These are phyloP conservation scores for Agrilus cyanescens DNA, from an alignment of 2,888 invertebrate genomes.

Conservation along the genomic window DNA sequence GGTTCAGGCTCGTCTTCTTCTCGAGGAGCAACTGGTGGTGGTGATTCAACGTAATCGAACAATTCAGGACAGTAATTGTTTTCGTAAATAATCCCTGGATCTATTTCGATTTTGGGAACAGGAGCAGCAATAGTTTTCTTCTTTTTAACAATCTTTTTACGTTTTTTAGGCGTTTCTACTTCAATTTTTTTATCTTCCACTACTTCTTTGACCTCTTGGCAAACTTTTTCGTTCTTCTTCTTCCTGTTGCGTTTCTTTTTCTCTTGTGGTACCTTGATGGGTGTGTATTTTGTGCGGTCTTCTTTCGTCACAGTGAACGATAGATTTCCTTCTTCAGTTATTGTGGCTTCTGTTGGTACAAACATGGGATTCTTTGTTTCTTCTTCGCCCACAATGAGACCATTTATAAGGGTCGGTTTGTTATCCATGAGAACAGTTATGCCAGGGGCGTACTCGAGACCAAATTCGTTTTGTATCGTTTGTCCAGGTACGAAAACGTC, in stretches of 20 bases:
- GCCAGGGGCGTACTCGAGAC: slow-evolving; percentile 60
- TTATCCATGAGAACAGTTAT: slow-evolving; percentile 56
- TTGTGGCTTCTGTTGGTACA: slow-evolving; percentile 55
- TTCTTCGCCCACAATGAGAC: slow-evolving; percentile 52
- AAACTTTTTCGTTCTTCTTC: slow-evolving; percentile 16
- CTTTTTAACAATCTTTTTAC: neutral
- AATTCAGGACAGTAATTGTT: neutral
- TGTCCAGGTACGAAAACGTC: slow-evolving; percentile 65
- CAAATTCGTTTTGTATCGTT: slow-evolving; percentile 55
- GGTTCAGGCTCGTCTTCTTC: neutral
- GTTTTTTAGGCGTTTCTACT: slow-evolving; percentile 8
- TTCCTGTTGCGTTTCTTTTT: slow-evolving; percentile 11
- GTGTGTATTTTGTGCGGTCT: slow-evolving; percentile 28
- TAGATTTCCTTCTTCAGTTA: slow-evolving; percentile 38
- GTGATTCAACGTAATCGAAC: neutral
- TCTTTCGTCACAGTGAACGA: slow-evolving; percentile 32
- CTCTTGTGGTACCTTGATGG: slow-evolving; percentile 23
- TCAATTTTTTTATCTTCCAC: slow-evolving; percentile 14
- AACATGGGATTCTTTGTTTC: slow-evolving; percentile 51
- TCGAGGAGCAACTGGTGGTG: neutral
- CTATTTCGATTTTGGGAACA: neutral
- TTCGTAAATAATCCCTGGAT: neutral
- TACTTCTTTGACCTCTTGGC: slow-evolving; percentile 11
- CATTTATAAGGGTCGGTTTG: slow-evolving; percentile 60
- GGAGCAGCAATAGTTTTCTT: neutral